Base-by-base conservation (phyloP, 1,140 invertebrate species). In the Octopus sinensis region DNA sequence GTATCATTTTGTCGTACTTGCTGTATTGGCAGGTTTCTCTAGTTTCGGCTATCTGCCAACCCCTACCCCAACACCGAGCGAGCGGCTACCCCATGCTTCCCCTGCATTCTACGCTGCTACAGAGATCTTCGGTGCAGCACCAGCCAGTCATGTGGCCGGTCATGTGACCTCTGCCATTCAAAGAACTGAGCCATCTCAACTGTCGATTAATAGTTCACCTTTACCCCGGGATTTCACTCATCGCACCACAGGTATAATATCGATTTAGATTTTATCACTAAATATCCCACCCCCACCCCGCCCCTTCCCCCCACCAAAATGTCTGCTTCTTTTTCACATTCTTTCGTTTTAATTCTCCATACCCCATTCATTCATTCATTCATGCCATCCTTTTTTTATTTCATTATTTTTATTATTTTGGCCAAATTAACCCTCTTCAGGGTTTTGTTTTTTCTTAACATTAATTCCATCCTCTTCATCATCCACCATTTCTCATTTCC, bases 231-330 rank as follows among this genome's bases (percentile, higher is more conserved):
- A 84, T 82, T 81, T 77, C 81, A 78, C 78, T 82, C 78, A 86
- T 75, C 77, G 85, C 80, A 84, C 82, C 81, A 62, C 84, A 81
- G 96, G 92, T 95, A 96, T 77, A 77, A 77, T 77, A 77, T 93
- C 94, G 96, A 23, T 90, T 83, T 95, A 90, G 95, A 95, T 89
- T 81, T 77, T 81, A 71, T 71, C 68, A 71, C 68, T 71, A 71
- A 5, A n/a, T n/a, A 5, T 71, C 7, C 7, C 17, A 62, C 56
- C 17, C 7, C 56, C 17, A 62, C 56, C 17, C 7, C 17, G 12
- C 68, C n/a, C 62, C 77, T 53, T 75, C 53, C 76, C 53, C 30
- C 78, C n/a, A 71, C 81, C 51, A 51, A 43, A 52, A 73, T 73
- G 10, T 12, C 53, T 51, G 23, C 54, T n/a, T 52, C 53, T 73